These are phyloP conservation scores for Emys orbicularis DNA, from an alignment of 2,797 vertebrate genomes.

Conservation along the genomic window DNA sequence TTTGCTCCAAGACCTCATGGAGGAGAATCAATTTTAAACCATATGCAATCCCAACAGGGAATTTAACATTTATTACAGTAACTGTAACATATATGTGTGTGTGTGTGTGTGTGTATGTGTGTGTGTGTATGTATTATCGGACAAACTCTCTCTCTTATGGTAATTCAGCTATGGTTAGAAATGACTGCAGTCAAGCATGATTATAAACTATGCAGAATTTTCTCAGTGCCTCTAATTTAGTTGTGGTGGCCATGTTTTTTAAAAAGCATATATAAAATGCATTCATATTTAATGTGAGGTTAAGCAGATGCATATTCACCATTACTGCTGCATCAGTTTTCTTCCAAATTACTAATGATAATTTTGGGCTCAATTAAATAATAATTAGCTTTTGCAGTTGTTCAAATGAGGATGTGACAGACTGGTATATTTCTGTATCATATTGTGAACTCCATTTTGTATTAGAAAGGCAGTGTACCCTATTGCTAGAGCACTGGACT, in stretches of 20 bases:
- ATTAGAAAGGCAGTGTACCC: neutral
- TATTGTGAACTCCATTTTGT: neutral
- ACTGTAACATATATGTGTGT: neutral
- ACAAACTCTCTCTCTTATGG: neutral
- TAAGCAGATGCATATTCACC: conserved; percentile 45
- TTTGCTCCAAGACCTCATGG: neutral
- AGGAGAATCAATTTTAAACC: neutral
- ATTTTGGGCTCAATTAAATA: conserved; percentile 2
- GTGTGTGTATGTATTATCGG: neutral
- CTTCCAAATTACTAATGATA: conserved; percentile 20
- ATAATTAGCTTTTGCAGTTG: neutral
- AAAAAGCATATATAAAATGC: conserved; percentile 9
- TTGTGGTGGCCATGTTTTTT: neutral
- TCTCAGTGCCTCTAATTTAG: neutral
- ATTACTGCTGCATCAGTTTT: neutral
- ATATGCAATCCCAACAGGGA: neutral
- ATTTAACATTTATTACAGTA: conserved; percentile 28
- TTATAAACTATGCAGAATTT: conserved; percentile 28
- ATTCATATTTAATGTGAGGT: conserved; percentile 15
- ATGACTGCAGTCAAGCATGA: neutral
- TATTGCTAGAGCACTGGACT: fast-evolving
- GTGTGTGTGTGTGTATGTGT: no score
- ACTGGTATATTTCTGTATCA: neutral
- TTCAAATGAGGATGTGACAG: conserved; percentile 10
- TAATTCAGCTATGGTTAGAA: conserved; percentile 27